Conservation (phyloP, 2,888 invertebrate genomes). For the Orthosia incerta region DNA sequence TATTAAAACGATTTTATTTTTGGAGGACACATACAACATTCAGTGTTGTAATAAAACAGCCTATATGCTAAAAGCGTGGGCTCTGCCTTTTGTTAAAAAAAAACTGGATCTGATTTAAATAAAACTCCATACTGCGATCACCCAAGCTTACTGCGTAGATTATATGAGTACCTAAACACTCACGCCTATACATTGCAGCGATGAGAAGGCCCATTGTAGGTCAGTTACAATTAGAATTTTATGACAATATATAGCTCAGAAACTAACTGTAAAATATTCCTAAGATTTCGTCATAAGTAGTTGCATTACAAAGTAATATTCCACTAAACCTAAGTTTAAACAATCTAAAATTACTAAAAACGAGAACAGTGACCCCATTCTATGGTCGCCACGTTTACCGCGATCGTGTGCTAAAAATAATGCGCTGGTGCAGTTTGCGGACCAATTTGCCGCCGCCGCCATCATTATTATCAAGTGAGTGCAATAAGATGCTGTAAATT, state of each 20-base stretch:
- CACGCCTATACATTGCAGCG: background rate
- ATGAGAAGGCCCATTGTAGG: background rate
- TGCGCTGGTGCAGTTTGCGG: conserved; percentile 49
- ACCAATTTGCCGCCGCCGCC: conserved; percentile 46
- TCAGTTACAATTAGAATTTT: conserved; percentile 7
- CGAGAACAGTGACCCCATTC: conserved; percentile 48
- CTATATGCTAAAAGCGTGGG: background rate
- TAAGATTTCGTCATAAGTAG: conserved; percentile 8
- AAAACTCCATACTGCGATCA: background rate
- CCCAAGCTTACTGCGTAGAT: conserved; percentile 18
- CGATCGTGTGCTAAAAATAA: conserved; percentile 68
- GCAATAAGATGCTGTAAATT: conserved; percentile 35
- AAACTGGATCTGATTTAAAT: background rate
- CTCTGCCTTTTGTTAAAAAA: background rate
- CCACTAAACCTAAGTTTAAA: conserved; percentile 23
- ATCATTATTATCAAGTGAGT: conserved; percentile 36
- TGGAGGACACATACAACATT: background rate
- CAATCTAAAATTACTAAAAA: conserved; percentile 50
- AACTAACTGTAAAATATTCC: conserved; percentile 4
- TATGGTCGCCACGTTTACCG: conserved; percentile 42
- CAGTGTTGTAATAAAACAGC: conserved; percentile 13
- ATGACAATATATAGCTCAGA: background rate
- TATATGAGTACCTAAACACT: background rate
- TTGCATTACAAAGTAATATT: conserved; percentile 20
- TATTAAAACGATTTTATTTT: conserved; percentile 8